These are phyloP conservation scores for Sphyrna mokarran DNA, from an alignment of 2,113 vertebrate species.

Conservation along the genomic window DNA sequence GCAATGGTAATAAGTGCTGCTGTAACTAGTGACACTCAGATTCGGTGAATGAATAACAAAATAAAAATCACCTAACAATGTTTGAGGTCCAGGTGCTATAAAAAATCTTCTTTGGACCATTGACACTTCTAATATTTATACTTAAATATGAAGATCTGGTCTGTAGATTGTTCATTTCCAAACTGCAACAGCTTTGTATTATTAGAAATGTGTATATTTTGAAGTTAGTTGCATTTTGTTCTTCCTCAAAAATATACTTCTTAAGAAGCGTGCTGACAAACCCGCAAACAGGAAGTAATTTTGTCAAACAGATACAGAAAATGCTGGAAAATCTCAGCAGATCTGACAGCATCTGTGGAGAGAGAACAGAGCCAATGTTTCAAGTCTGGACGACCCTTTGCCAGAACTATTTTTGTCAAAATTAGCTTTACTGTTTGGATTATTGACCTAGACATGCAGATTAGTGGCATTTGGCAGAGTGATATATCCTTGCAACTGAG, in stretches of 20 bases:
- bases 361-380: too few species aligned
- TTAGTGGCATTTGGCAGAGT: neutral
- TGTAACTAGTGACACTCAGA: too few species aligned
- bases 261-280: neutral
- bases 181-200: neutral
- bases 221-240: neutral
- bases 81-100: too few species aligned
- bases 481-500: neutral
- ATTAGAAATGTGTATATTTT: neutral
- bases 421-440: neutral
- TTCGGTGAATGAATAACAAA: too few species aligned
- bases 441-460: neutral
- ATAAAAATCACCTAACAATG: too few species aligned
- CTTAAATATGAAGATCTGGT: neutral
- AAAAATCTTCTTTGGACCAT: too few species aligned
- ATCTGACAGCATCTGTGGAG: too few species aligned
- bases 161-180: neutral
- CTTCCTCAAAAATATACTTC: neutral
- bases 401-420: neutral
- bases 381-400: too few species aligned
- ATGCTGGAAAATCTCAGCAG: too few species aligned
- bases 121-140: too few species aligned
- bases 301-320: neutral
- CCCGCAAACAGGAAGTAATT: neutral
- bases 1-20: too few species aligned